These are phyloP conservation scores for Diplolepis rosae DNA, from an alignment of 2,888 invertebrate species.

Conservation along the genomic window DNA sequence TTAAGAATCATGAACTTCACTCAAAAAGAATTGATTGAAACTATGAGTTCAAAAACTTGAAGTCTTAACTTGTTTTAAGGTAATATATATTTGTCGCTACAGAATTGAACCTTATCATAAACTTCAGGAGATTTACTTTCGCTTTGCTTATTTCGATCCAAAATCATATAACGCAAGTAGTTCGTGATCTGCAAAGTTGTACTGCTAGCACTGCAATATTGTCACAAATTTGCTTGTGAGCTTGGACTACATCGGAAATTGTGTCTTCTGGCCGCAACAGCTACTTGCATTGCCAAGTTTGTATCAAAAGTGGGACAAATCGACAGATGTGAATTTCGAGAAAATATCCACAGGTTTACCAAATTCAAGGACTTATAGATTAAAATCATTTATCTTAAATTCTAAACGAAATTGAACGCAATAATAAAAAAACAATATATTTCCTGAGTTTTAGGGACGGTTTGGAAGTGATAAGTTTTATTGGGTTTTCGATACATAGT, in stretches of 20 bases:
- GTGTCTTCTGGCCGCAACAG: conserved; percentile 13
- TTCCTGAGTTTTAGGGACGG: background rate
- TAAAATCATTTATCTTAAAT: background rate
- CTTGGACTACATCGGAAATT: conserved; percentile 3
- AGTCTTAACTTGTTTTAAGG: conserved; percentile 2
- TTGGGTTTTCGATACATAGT: background rate
- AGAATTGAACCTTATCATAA: conserved; percentile 14
- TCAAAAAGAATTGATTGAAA: conserved; percentile 4
- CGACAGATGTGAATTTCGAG: background rate
- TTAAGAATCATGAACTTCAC: too few relatives aligned
- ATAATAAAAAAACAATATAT: background rate
- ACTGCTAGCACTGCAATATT: background rate
- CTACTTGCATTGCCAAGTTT: conserved; percentile 12
- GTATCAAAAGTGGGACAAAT: background rate
- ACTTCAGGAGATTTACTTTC: conserved; percentile 8
- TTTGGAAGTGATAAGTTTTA: background rate
- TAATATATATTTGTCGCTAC: background rate
- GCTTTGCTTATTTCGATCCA: conserved; percentile 15
- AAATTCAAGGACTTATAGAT: background rate
- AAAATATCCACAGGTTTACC: background rate
- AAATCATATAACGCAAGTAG: conserved; percentile 3
- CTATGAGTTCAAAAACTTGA: background rate
- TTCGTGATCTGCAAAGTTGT: conserved; percentile 20
- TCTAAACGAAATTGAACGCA: background rate
- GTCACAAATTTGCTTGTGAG: conserved; percentile 6